Evolutionary conservation across 2,888 invertebrate species (phyloP), one percentile per base, ranked within the genome.

Genomic region (Octodonta nipae): DNA sequence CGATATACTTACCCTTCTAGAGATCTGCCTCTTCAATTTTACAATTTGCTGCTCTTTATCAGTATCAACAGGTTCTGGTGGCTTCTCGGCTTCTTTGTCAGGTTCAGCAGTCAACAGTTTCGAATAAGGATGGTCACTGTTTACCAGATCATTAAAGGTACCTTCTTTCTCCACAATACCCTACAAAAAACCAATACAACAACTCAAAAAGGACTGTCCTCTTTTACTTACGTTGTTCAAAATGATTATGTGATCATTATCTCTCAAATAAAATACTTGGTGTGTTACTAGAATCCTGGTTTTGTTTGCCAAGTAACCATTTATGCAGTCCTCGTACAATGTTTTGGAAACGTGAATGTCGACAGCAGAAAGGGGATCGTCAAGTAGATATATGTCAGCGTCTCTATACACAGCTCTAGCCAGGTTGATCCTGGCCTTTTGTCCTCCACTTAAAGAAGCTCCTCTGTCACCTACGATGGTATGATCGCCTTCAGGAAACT

Each of bases 391-490:
- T 14, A 85, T 67, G 44, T 85, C 82, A 1, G 80, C 78, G 42
- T 78, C 70, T 44, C 70, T 71, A 50, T 84, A 85, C 28, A 84
- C 63, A 2, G 80, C 75, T 42, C 89, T 72, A 0, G 86, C 87
- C 24, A 92, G 67, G 32, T 83, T 85, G 32, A 92, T 80, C 40
- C 91, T 71, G 0, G 89, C 88, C 42, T 82, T 77, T 56, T 89
- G 89, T 3, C 88, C 83, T 52, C 74, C 82, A 53, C 78, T 78
- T 17, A 84, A 58, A 33, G 72, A 73, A 3, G 76, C 71, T 4
- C 83, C 83, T 49, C 83, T 66, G 0, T 86, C 85, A n/a, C 86
- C 86, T 3, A 87, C 81, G 28, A 83, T 60, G 0, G 84, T 86
- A 57, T 70, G 66, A 49, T 77, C 81, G 2, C 77, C 77, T 42